A percentile compares a stretch with the other conserved stretches of the same genome.
phyloP scores from a whole-genome alignment of 2,113 vertebrate species.

The Silurus meridionalis region DNA sequence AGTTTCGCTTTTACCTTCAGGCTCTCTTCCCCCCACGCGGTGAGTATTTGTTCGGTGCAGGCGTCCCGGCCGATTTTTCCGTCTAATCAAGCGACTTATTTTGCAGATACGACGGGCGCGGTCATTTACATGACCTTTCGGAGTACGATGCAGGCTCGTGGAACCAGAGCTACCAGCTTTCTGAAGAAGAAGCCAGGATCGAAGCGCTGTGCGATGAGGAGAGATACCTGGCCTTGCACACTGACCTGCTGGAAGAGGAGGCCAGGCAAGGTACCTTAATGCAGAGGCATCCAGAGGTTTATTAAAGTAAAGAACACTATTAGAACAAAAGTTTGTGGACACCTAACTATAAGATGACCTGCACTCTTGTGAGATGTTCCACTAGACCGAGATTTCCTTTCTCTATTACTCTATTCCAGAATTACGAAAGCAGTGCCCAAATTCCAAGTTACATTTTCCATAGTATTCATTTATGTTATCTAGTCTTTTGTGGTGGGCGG shows the following conservation, averaged over 20 bases:
- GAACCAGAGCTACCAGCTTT: slow-evolving; percentile 95
- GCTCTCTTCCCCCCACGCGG: slow-evolving; percentile 53
- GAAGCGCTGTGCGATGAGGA: slow-evolving; percentile 98
- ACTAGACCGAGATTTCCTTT: too few species aligned
- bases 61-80: slow-evolving; percentile 41
- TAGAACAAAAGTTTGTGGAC: too few species aligned
- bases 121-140: slow-evolving; percentile 99
- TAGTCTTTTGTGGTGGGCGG: too few species aligned
- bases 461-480: too few species aligned
- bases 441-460: too few species aligned
- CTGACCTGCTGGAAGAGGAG: slow-evolving; percentile 98
- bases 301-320: too few species aligned
- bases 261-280: slow-evolving; percentile 88
- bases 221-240: slow-evolving; percentile 99
- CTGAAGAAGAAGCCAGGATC: slow-evolving; percentile 95
- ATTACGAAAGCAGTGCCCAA: too few species aligned
- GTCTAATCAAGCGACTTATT: slow-evolving; percentile 77
- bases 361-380: too few species aligned
- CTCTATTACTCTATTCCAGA: too few species aligned
- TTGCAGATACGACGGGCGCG: slow-evolving; percentile 98
- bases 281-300: too few species aligned
- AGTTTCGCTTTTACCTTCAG: slow-evolving; percentile 59
- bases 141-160: slow-evolving; percentile 98
- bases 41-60: slow-evolving; percentile 68
- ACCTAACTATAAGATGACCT: too few species aligned